Evolutionary conservation across 2,113 vertebrate genomes (phyloP), one percentile per base, ranked within the genome.

Genomic region (Perca flavescens): DNA sequence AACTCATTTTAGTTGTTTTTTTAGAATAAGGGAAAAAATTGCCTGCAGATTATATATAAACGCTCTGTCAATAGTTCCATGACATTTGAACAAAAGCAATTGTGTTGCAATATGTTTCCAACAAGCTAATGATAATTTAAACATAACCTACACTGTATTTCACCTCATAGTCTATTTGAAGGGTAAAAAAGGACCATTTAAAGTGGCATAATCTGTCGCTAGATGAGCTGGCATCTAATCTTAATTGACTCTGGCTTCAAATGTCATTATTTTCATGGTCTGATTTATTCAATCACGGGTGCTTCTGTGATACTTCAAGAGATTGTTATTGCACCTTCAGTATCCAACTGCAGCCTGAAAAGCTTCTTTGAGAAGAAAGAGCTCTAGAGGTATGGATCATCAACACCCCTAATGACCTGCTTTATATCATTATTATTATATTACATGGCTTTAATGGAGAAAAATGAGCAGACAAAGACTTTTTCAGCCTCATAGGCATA

Each of bases 241-340:
- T 74, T 64, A 68, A 50, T 43, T 64, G 74, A 56, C 66, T 60
- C 40, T 31, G 68, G 43, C 28, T n/a, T 60, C 57, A 85, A 43
- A 67, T 86, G 60, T 76, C 31, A 77, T 79, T 83, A 82, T 68
- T 76, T 74, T 77, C 19, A 77, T 49, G 52, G 43, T 62, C 17
- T 53, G 60, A 54, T 62, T 63, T 76, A 53, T 58, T 61, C 25
- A 78, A 79, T 56, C 49, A 46, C n/a, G 11, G 28, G 22, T n/a
- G 62, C 67, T 82, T 76, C 46, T 74, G 68, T 77, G 66, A 61
- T 71, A 77, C 79, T 84, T 85, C 40, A 86, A 46, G 58, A 77
- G 62, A 60, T 67, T 66, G 47, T 77, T 63, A 82, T 69, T 83
- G 60, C 36, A 15, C 25, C 15, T 49, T 34, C 31, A 58, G 66